Evolutionary conservation across 2,113 vertebrate genomes (phyloP).

Genomic region (Hyperopisus bebe): DNA sequence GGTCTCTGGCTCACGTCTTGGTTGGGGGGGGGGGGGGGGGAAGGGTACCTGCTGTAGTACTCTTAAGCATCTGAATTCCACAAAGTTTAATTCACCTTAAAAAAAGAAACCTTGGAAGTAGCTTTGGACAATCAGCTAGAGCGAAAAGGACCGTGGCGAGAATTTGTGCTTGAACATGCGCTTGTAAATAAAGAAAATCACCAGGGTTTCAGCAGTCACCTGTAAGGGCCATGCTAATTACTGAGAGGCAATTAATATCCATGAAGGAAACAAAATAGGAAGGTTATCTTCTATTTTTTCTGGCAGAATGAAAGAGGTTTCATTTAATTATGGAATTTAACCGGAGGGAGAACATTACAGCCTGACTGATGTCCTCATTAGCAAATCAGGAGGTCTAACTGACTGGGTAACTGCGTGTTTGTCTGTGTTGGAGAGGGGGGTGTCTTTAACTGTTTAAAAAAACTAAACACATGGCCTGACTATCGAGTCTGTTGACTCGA

Average conservation of each 20-base stretch:
- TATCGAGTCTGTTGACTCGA: neutral
- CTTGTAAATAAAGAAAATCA: neutral
- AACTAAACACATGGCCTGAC: neutral
- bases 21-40: neutral
- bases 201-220: neutral
- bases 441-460: neutral
- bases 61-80: neutral
- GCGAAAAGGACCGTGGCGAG: neutral
- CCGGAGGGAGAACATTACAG: constrained; percentile 16
- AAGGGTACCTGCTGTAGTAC: neutral
- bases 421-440: neutral
- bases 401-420: constrained; percentile 14
- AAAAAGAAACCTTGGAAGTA: neutral
- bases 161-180: neutral
- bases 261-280: constrained; percentile 12
- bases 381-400: constrained; percentile 9
- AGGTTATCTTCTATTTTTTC: constrained; percentile 15
- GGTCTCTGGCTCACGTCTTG: neutral
- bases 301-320: constrained; percentile 10
- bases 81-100: neutral
- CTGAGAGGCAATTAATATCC: constrained; percentile 10
- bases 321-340: constrained; percentile 24
- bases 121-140: neutral
- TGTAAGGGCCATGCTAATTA: neutral
- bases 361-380: constrained; percentile 20